These are phyloP conservation scores for Onychomys leucogaster DNA, from an alignment of 2,797 vertebrate genomes.

Conservation along the genomic window DNA sequence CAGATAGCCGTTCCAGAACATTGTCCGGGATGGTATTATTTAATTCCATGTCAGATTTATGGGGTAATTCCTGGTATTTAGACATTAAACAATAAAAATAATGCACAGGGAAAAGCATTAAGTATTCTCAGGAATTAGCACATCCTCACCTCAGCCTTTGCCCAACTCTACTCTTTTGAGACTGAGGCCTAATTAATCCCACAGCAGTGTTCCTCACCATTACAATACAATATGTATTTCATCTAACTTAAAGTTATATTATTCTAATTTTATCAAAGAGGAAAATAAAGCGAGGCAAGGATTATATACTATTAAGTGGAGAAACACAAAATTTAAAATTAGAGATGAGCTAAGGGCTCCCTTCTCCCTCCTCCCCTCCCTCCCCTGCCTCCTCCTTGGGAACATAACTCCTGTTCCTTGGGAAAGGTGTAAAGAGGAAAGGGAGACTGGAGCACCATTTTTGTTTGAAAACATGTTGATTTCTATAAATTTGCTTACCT, in stretches of 20 bases:
- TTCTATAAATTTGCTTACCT: not conserved
- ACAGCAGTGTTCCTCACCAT: not conserved
- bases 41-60: constrained; percentile 78
- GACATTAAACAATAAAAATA: constrained; percentile 13
- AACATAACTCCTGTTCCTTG: no score
- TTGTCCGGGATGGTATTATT: constrained; percentile 87
- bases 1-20: constrained; percentile 90
- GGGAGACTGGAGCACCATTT: not conserved
- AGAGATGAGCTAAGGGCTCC: not conserved
- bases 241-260: constrained; percentile 14
- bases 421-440: no score
- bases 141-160: constrained; percentile 8
- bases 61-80: no score
- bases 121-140: not conserved
- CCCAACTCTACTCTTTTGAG: constrained; percentile 39
- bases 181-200: constrained; percentile 7
- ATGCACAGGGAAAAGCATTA: constrained; percentile 1
- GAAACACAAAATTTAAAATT: constrained; percentile 21
- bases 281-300: constrained; percentile 47
- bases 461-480: constrained; percentile 56
- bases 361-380: no score
- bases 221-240: constrained; percentile 3
- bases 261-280: constrained; percentile 63
- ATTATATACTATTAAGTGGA: constrained; percentile 7
- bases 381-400: not conserved